These are phyloP conservation scores for Sporophila hypoxantha DNA, from an alignment of 2,113 vertebrate genomes.

Conservation along the genomic window DNA sequence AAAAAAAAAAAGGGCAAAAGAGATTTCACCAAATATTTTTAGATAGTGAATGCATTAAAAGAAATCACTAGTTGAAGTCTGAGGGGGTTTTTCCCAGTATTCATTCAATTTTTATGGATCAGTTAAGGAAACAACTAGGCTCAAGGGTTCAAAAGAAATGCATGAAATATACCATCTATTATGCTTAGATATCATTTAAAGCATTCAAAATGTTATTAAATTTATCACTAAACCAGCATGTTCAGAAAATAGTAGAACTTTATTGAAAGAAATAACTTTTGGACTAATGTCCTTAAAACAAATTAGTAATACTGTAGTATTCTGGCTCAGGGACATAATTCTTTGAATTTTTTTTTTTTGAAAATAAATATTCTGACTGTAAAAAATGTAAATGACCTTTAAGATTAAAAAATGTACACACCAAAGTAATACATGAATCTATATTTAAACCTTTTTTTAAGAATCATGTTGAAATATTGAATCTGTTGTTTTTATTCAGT, in stretches of 20 bases:
- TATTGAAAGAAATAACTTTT: background rate
- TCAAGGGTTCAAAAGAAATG: background rate
- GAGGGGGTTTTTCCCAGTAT: fast-evolving
- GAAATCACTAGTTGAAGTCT: background rate
- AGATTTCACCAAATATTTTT: background rate
- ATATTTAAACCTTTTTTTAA: background rate
- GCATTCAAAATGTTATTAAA: background rate
- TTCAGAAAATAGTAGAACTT: background rate
- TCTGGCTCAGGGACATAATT: background rate
- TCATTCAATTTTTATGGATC: background rate
- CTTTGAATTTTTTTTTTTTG: background rate
- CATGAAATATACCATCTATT: background rate
- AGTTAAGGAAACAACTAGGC: background rate
- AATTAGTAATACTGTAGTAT: background rate
- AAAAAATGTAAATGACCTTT: background rate
- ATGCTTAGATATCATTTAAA: background rate
- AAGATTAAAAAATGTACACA: background rate
- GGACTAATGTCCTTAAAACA: background rate
- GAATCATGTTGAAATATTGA: background rate
- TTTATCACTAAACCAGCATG: background rate
- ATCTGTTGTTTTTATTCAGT: slow-evolving; percentile 22
- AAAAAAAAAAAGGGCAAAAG: background rate
- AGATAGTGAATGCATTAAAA: background rate
- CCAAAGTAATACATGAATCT: background rate
- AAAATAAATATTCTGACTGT: background rate